Evolutionary conservation across 1,140 invertebrate species (phyloP), one percentile per base, ranked within the genome.

Genomic region (Ectropis grisescens): DNA sequence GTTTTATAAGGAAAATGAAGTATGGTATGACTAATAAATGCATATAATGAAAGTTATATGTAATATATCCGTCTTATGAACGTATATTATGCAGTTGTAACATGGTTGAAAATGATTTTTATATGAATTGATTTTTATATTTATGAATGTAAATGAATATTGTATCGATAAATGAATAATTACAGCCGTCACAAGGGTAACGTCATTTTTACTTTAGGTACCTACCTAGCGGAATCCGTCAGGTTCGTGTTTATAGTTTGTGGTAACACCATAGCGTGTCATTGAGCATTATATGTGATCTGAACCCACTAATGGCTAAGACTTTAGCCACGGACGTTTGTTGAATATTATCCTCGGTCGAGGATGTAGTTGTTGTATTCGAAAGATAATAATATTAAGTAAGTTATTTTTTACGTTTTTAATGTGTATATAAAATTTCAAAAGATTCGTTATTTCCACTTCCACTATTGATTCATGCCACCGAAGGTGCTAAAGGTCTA

Each of bases 341-440:
- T 81, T 81, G 71, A 75, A 45, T 59, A 71, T 74, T 66, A 75
- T 72, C 74, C 74, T 75, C 66, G 41, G 32, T 52, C 47, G 64
- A 50, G 76, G 68, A 65, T 66, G 68, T 79, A 81, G 76, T 81
- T 81, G 76, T 81, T 81, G 76, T 78, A 79, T 74, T 75, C 74
- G 65, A 79, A 79, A 71, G 71, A 76, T 79, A 78, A 78, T 81
- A 81, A 81, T 81, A 75, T 79, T 78, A 81, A 81, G 72, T 81
- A 81, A 79, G 76, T 81, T 81, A 79, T 81, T 81, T 81, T 79
- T 81, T 78, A 81, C 76, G 72, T 81, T 81, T 81, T 70, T 82
- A 82, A 69, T 58, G 64, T 78, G 71, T 75, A 72, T 69, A 82
- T 74, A 81, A 68, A 8, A 64, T 59, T 58, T 47, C 28, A 35